A percentile compares a stretch with the other conserved stretches of the same genome.
Conservation (phyloP, 2,888 invertebrate genomes). For the Drosophila pullipes region DNA sequence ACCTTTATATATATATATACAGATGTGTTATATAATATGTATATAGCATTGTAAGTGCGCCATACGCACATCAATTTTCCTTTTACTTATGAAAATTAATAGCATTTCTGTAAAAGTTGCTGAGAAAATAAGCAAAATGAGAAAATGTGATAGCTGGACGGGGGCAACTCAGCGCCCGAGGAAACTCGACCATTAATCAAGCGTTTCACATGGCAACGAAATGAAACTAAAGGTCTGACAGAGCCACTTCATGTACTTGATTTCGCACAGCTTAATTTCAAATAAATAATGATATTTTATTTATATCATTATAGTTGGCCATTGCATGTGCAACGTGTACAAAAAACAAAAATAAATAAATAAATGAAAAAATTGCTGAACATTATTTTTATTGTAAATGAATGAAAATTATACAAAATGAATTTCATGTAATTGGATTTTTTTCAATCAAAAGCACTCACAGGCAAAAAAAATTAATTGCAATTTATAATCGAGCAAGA, state of each 20-base stretch:
- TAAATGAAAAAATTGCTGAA: not conserved
- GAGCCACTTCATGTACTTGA: constrained; percentile 22
- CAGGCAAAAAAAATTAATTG: not conserved
- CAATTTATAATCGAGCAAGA: not conserved
- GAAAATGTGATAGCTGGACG: not conserved
- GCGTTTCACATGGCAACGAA: constrained; percentile 29
- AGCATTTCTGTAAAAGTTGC: constrained; percentile 46
- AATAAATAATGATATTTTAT: constrained; percentile 35
- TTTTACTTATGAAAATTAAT: constrained; percentile 64
- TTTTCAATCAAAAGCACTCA: not conserved
- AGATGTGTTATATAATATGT: not conserved
- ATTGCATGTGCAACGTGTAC: constrained; percentile 16
- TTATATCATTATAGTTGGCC: constrained; percentile 3
- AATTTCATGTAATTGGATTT: constrained; percentile 19
- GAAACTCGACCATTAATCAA: constrained; percentile 49
- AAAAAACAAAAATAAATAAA: not conserved
- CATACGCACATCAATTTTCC: constrained; percentile 49
- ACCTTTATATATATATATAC: constrained; percentile 2
- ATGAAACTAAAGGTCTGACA: constrained; percentile 42
- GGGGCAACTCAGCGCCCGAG: not conserved
- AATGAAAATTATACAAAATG: constrained; percentile 6
- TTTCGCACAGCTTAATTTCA: constrained; percentile 12
- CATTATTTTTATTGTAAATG: constrained; percentile 3
- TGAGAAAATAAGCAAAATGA: constrained; percentile 1
- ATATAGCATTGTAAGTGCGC: not conserved